These are phyloP conservation scores for Ameiurus melas DNA, from an alignment of 2,113 vertebrate species.

Conservation along the genomic window DNA sequence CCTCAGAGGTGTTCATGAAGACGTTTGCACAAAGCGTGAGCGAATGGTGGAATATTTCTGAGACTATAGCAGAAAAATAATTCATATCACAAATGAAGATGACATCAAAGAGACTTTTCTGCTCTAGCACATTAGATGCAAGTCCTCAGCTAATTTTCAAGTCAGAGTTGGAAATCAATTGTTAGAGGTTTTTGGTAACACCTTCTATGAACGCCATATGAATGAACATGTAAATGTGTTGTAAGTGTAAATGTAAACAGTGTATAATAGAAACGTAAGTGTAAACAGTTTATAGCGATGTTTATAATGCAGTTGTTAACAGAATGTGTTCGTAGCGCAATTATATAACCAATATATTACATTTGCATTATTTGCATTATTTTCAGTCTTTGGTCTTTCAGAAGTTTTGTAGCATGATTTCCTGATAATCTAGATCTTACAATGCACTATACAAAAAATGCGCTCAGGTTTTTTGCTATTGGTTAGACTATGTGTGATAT, in stretches of 20 bases:
- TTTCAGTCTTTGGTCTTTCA: not conserved
- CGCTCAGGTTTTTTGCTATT: no score
- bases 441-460: not conserved
- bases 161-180: not conserved
- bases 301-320: no score
- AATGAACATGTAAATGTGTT: not conserved
- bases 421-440: not conserved
- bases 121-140: not conserved
- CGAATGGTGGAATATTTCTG: not conserved
- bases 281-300: not conserved
- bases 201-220: not conserved
- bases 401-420: not conserved
- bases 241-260: not conserved
- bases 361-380: not conserved
- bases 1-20: not conserved
- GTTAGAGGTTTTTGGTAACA: not conserved
- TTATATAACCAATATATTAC: not conserved
- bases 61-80: not conserved
- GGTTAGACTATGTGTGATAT: not conserved
- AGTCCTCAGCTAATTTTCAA: not conserved
- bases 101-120: not conserved
- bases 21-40: not conserved
- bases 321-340: not conserved
- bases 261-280: not conserved
- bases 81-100: not conserved